Evolutionary conservation across 64 coral and sea anemone genomes (phyloP), one percentile per base, ranked within the genome.

Genomic region (Dendrophyllia cribrosa): DNA sequence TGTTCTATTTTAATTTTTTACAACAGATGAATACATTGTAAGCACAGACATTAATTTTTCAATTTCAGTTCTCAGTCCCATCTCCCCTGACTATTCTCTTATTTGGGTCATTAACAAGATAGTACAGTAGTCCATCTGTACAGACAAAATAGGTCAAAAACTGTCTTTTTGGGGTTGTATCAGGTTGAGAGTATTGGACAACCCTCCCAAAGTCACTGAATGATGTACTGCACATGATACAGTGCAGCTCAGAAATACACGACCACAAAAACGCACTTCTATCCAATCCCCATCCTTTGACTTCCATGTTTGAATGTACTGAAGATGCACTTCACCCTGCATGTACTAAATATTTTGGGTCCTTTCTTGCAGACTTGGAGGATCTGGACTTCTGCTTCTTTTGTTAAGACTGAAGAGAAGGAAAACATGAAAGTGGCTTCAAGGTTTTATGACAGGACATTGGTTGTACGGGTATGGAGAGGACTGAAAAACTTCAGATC

Each of bases 401-500:
- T 14, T 63, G 7, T 48, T 34, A 75, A 51, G 7, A 63, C 15
- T 23, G 44, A 72, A 24, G 81, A 92, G 10, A 87, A 78, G 23
- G 47, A 73, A 5, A 92, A 87, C 58, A 50, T 87, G 24, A 58
- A 21, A 44, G 4, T 68, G 25, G 91, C 91, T 45, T 51, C 73
- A 71, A 52, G 48, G 23, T 82, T 67, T 58, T 69, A 64, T 55
- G 21, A 92, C 53, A 76, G n/a, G 60, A 86, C 15, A 43, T 71
- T 92, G n/a, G 20, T 87, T 3, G 7, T 78, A 48, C 76, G 46
- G 58, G 62, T 58, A 21, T 92, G 91, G 91, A 87, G 44, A 77
- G 81, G 59, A 23, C 63, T 83, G 82, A 92, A 92, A 70, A 86
- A 78, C 82, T 92, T 75, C 63, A 86, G 58, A 64, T 49, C 82